Evolutionary conservation across 1,140 invertebrate species (phyloP).

Genomic region (Cherax quadricarinatus): DNA sequence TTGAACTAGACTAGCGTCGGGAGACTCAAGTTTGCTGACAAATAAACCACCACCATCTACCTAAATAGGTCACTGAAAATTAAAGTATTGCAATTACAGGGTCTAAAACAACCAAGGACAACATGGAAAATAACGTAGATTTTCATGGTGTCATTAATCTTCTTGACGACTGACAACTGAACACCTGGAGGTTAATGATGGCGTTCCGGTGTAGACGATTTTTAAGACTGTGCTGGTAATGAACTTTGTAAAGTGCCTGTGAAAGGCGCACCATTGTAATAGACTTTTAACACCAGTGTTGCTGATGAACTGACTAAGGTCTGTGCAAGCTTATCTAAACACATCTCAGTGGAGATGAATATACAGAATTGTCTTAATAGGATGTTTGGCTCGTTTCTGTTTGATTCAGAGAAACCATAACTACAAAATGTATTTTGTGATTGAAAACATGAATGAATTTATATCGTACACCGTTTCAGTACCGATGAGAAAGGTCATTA

Average conservation of each 20-base stretch:
- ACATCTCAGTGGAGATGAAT: too few relatives aligned
- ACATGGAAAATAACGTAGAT: background rate
- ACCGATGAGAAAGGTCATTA: too few relatives aligned
- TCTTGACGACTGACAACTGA: background rate
- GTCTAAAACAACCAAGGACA: background rate
- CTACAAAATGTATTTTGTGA: too few relatives aligned
- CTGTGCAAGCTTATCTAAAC: background rate
- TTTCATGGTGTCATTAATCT: background rate
- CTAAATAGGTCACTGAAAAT: too few relatives aligned
- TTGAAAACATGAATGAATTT: too few relatives aligned
- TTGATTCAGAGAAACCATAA: too few relatives aligned
- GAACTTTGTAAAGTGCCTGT: constrained; percentile 5
- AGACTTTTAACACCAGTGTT: constrained; percentile 23
- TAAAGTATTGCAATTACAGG: background rate
- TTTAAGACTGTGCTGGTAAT: constrained; percentile 21
- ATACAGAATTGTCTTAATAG: too few relatives aligned
- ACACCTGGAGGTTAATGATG: constrained; percentile 34
- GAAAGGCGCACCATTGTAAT: constrained; percentile 19
- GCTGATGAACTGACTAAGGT: background rate
- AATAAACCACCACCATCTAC: too few relatives aligned
- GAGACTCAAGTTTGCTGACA: too few relatives aligned
- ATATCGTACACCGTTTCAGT: too few relatives aligned
- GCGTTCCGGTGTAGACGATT: constrained; percentile 21
- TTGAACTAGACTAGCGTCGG: too few relatives aligned
- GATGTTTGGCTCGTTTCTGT: too few relatives aligned